Evolutionary conservation across 2,888 invertebrate species (phyloP).

Genomic region (Aspidapion aeneum): DNA sequence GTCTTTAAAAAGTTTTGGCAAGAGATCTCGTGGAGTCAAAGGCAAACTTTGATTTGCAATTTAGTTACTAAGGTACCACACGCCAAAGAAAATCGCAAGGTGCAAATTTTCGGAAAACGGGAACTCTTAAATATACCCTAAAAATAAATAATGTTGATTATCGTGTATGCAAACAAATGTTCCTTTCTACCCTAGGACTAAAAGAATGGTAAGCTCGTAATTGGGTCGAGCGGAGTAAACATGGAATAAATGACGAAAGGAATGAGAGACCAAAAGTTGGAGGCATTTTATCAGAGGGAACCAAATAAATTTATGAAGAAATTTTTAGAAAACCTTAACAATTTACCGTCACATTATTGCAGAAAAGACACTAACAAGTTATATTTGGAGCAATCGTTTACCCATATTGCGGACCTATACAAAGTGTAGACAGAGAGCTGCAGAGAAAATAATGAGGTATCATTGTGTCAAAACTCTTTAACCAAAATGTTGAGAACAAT

Average conservation of each 20-base stretch:
- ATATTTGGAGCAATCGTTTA: constrained; percentile 26
- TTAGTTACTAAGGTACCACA: constrained; percentile 4
- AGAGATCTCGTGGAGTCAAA: constrained; percentile 2
- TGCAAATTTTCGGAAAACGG: constrained; percentile 5
- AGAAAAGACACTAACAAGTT: constrained; percentile 23
- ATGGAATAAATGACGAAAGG: constrained; percentile 8
- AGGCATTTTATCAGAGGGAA: constrained; percentile 7
- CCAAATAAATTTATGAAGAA: constrained; percentile 7
- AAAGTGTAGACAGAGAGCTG: constrained; percentile 3
- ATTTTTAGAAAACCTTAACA: constrained; percentile 25
- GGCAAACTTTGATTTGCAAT: constrained; percentile 5
- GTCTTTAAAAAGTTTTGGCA: constrained; percentile 10
- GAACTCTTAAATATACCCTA: constrained; percentile 6
- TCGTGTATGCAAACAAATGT: constrained; percentile 7
- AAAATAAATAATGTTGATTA: constrained; percentile 3
- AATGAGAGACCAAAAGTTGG: constrained; percentile 6
- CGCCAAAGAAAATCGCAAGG: constrained; percentile 5
- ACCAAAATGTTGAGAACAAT: constrained; percentile 1
- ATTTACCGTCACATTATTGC: constrained; percentile 32
- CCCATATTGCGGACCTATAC: constrained; percentile 22
- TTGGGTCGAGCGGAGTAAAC: constrained; percentile 7
- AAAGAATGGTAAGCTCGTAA: constrained; percentile 4
- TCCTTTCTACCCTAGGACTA: constrained; percentile 7
- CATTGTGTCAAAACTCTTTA: background rate
- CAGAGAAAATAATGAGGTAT: constrained; percentile 7